Evolutionary conservation across 2,888 invertebrate species (phyloP).

Genomic region (Apocheima hispidaria): DNA sequence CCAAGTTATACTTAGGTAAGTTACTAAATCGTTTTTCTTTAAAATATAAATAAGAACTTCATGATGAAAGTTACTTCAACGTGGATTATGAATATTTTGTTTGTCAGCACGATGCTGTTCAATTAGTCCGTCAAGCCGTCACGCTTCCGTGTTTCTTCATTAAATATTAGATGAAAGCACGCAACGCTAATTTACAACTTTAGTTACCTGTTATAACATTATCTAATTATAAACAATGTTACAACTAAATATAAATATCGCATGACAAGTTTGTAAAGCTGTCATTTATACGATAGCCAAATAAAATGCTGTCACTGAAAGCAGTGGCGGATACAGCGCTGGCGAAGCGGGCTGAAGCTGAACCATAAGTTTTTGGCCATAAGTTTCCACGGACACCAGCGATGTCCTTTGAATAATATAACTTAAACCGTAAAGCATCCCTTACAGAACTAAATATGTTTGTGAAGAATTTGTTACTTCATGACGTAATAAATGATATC

Average conservation of each 20-base stretch:
- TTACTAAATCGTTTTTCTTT: background rate
- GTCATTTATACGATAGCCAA: background rate
- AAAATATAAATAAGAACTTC: background rate
- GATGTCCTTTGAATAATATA: too few species aligned
- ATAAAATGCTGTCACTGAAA: background rate
- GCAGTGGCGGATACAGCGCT: too few species aligned
- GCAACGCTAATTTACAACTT: conserved; percentile 36
- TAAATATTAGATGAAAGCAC: conserved; percentile 34
- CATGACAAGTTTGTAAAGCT: background rate
- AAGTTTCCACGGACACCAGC: too few species aligned
- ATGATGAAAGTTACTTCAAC: background rate
- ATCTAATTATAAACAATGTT: conserved; percentile 24
- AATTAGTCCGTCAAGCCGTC: conserved; percentile 31
- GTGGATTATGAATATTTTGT: conserved; percentile 10
- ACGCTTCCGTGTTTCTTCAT: conserved; percentile 26
- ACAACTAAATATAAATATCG: background rate
- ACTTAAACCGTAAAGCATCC: too few species aligned
- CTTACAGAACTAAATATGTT: too few species aligned
- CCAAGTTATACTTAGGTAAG: too few species aligned
- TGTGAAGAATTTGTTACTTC: too few species aligned
- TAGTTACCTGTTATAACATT: conserved; percentile 13
- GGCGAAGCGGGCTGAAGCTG: too few species aligned
- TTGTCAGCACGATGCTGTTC: conserved; percentile 16
- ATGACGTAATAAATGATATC: too few species aligned
- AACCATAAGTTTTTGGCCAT: too few species aligned